Base-by-base conservation (phyloP, 2,888 invertebrate genomes). In the Folsomia manolachei region DNA sequence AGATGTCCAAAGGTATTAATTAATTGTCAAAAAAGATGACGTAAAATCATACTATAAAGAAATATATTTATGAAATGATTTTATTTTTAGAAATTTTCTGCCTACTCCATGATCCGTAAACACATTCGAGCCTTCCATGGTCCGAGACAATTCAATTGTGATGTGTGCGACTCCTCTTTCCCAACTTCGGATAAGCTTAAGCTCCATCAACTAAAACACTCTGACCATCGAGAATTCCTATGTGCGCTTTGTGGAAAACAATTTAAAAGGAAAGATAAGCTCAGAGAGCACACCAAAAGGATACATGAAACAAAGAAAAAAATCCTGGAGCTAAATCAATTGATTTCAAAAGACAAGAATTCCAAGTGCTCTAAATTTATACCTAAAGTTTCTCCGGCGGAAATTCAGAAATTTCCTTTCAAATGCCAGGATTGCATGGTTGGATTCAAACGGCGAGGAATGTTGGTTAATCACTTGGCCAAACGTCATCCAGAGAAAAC, bases 381-480 rank as follows among this genome's bases (percentile, higher is more conserved):
- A 19, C 77, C 79, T 9, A 80, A 85, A 83, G 82, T 83, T 1
- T 82, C 83, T 19, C 88, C 89, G 0, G 88, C 87, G 14, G 90
- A 91, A 84, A 91, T 90, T 82, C 88, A 90, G 82, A 86, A 89
- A 65, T 91, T 90, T 82, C 87, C 90, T 73, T 92, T 90, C 84
- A 92, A 91, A 83, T 93, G 93, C 82, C 89, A 90, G 80, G 86
- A 87, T 65, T 93, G 93, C 83, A 84, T 90, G 82, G 85, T 91
- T 27, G 91, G 91, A 75, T 91, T 93, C 82, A 90, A 94, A 72
- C 85, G 56, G 21, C 88, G 94, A 76, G 94, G 94, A 1, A 92
- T 92, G 91, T 84, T 91, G 61, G 91, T 92, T 1, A 95, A 94
- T 84, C 94, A 95, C 83, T 84, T 94, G 79, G 92, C 91, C 74